A percentile compares a stretch with the other conserved stretches of the same genome.
phyloP scores from a whole-genome alignment of 64 coral and sea anemone species.

The Astreopora myriophthalma region DNA sequence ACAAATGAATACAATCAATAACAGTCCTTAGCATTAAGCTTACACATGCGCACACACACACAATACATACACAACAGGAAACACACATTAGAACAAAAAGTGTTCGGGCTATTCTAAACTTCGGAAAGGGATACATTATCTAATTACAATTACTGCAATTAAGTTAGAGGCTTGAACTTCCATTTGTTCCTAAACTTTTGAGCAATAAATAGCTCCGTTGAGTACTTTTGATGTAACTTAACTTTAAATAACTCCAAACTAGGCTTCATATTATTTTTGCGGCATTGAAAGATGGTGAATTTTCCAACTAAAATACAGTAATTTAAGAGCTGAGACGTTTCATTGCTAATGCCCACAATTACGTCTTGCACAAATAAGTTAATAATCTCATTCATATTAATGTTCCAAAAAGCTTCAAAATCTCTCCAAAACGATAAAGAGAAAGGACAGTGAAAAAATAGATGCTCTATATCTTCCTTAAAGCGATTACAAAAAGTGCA shows the following conservation, averaged over 20 bases:
- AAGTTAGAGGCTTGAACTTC: too few relatives aligned
- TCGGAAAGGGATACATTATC: too few relatives aligned
- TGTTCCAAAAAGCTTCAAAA: not conserved
- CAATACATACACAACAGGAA: too few relatives aligned
- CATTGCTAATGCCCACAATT: not conserved
- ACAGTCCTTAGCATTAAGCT: too few relatives aligned
- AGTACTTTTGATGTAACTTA: not conserved
- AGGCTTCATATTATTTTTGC: not conserved
- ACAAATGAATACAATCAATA: too few relatives aligned
- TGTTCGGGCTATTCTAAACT: too few relatives aligned
- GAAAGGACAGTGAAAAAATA: not conserved
- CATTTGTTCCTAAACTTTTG: too few relatives aligned
- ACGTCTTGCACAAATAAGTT: not conserved
- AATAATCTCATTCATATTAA: not conserved
- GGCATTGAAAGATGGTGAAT: not conserved
- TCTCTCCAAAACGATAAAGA: not conserved
- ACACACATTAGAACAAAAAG: too few relatives aligned
- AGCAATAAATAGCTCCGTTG: not conserved
- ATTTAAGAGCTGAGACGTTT: not conserved
- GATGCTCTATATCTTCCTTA: slow-evolving; percentile 8
- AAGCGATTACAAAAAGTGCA: not conserved
- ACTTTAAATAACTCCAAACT: not conserved
- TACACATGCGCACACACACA: too few relatives aligned
- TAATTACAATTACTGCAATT: too few relatives aligned
- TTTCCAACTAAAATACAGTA: not conserved